Percentiles rank a stretch among this genome's conserved stretches.
Evolutionary conservation across 2,888 invertebrate species (phyloP).

Genomic region (Drosophila gaucha): DNA sequence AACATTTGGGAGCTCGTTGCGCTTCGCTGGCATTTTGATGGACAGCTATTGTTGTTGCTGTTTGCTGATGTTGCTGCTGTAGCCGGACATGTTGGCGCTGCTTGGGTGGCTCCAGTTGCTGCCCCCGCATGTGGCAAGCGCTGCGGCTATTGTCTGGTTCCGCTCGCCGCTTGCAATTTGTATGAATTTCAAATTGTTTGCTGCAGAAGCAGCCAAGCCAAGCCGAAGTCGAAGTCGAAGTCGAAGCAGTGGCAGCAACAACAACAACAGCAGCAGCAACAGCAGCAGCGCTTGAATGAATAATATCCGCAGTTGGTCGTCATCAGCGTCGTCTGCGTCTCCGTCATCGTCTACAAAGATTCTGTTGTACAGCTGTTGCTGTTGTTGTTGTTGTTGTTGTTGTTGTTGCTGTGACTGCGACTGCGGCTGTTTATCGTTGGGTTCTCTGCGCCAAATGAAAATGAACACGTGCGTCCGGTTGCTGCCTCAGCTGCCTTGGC

Average conservation of each 20-base stretch:
- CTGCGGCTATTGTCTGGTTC: slow-evolving; percentile 48
- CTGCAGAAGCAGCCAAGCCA: slow-evolving; percentile 33
- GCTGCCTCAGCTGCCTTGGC: slow-evolving; percentile 56
- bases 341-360: slow-evolving; percentile 63
- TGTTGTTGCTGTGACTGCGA: slow-evolving; percentile 31
- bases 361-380: slow-evolving; percentile 47
- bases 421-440: slow-evolving; percentile 73
- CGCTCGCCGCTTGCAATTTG: slow-evolving; percentile 72
- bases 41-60: slow-evolving; percentile 52
- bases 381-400: slow-evolving; percentile 30
- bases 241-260: slow-evolving; percentile 16
- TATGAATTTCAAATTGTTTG: slow-evolving; percentile 73
- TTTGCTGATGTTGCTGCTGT: slow-evolving; percentile 28
- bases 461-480: slow-evolving; percentile 83
- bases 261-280: slow-evolving; percentile 22
- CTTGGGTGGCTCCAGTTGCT: slow-evolving; percentile 53
- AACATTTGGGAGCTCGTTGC: slow-evolving; percentile 43
- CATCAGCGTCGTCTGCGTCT: slow-evolving; percentile 40
- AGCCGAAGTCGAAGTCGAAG: slow-evolving; percentile 9
- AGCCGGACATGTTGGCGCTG: slow-evolving; percentile 71
- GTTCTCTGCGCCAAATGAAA: slow-evolving; percentile 81
- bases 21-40: slow-evolving; percentile 69
- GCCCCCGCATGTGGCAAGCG: slow-evolving; percentile 51
- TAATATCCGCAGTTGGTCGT: slow-evolving; percentile 73
- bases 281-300: slow-evolving; percentile 69